A percentile compares a stretch with the other conserved stretches of the same genome.
phyloP scores from a whole-genome alignment of 2,113 vertebrate species.

The Albula glossodonta region DNA sequence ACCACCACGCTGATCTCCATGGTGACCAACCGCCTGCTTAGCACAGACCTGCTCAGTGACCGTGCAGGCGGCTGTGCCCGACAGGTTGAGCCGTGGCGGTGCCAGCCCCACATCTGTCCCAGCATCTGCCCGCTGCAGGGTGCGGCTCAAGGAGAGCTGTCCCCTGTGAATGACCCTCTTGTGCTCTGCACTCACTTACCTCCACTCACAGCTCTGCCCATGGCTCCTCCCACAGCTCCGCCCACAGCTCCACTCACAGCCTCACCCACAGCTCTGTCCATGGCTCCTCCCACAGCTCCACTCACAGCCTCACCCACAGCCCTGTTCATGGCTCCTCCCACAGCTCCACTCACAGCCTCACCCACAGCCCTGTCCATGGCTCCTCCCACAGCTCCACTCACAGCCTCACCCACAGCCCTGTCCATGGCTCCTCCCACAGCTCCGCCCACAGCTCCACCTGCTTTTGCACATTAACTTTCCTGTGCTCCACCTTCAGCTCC shows the following conservation, averaged over 20 bases:
- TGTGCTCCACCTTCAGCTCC: neutral
- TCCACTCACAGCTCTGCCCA: too few relatives aligned
- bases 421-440: conserved; percentile 20
- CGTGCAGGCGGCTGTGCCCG: neutral
- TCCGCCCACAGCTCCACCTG: conserved; percentile 8
- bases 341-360: neutral
- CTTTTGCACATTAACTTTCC: conserved; percentile 12
- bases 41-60: neutral
- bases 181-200: neutral
- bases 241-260: conserved; percentile 21
- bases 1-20: neutral
- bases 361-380: conserved; percentile 23
- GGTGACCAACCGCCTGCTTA: neutral
- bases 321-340: neutral
- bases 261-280: conserved; percentile 4
- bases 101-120: neutral
- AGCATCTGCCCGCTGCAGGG: neutral
- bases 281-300: neutral
- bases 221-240: neutral
- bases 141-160: neutral
- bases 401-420: conserved; percentile 7
- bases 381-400: neutral
- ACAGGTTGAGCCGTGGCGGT: neutral
- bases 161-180: neutral
- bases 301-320: neutral